Evolutionary conservation across 2,797 vertebrate genomes (phyloP).

Genomic region (Etheostoma nigrum): DNA sequence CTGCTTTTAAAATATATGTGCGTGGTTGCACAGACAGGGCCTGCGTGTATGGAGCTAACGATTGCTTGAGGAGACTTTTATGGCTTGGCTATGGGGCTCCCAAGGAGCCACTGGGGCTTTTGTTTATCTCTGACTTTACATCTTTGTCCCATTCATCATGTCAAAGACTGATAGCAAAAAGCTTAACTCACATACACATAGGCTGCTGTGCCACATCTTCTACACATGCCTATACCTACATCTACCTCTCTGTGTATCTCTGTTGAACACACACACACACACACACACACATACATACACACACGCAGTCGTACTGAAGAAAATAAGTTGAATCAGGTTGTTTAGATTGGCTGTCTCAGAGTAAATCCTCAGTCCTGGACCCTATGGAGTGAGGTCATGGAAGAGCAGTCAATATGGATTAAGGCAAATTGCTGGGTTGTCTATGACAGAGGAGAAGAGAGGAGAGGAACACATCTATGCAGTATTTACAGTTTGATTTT

Average conservation of each 20-base stretch:
- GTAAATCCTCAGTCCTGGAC: constrained; percentile 81
- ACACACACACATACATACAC: constrained; percentile 35
- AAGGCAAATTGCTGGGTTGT: constrained; percentile 83
- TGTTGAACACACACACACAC: constrained; percentile 15
- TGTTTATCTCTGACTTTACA: constrained; percentile 78
- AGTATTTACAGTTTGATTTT: constrained; percentile 63
- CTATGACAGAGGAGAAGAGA: constrained; percentile 51
- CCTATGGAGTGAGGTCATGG: constrained; percentile 83
- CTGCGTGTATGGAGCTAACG: constrained; percentile 48
- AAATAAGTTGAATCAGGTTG: constrained; percentile 82
- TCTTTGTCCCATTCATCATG: constrained; percentile 79
- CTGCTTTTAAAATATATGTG: constrained; percentile 63
- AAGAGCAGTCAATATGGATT: constrained; percentile 86
- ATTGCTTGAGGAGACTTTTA: constrained; percentile 66
- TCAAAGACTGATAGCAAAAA: constrained; percentile 70
- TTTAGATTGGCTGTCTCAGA: constrained; percentile 85
- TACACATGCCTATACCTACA: constrained; percentile 42
- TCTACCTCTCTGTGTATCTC: constrained; percentile 31
- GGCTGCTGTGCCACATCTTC: constrained; percentile 40
- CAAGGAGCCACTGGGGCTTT: constrained; percentile 60
- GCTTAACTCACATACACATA: constrained; percentile 62
- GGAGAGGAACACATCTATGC: constrained; percentile 38
- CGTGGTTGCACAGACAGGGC: constrained; percentile 35
- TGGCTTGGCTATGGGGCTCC: constrained; percentile 50
- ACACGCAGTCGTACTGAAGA: constrained; percentile 55